These are phyloP conservation scores for Campylomormyrus tamandua DNA, from an alignment of 2,113 vertebrate genomes.

Conservation along the genomic window DNA sequence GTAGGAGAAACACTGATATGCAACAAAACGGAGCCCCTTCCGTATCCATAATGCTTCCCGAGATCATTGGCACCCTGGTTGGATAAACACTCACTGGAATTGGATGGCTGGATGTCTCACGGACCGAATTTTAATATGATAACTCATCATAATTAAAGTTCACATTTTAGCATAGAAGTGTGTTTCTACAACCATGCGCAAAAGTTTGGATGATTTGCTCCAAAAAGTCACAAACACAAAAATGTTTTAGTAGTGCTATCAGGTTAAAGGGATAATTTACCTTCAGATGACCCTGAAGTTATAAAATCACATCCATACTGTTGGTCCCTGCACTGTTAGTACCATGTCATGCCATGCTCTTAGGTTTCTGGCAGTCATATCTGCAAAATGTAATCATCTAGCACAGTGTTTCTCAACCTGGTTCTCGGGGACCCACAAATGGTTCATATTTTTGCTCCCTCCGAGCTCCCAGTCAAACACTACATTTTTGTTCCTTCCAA, in stretches of 20 bases:
- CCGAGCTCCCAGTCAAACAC: background rate
- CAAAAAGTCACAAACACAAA: background rate
- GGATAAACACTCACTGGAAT: background rate
- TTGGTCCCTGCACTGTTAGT: background rate
- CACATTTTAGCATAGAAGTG: background rate
- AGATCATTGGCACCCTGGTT: background rate
- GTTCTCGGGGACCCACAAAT: background rate
- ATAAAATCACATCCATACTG: background rate
- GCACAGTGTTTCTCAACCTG: background rate
- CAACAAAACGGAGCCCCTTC: background rate
- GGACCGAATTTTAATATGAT: background rate
- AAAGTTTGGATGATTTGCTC: background rate
- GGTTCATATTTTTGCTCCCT: background rate
- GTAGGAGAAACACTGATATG: no score
- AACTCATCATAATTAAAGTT: background rate
- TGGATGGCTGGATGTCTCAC: background rate
- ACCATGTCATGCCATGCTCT: background rate
- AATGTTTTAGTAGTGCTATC: background rate
- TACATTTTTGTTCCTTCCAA: background rate
- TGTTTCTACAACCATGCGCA: background rate
- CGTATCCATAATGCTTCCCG: background rate
- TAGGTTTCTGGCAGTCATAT: background rate
- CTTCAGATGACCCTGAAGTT: background rate
- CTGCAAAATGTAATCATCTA: background rate
- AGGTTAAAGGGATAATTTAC: background rate